Evolutionary conservation across 1,140 invertebrate genomes (phyloP), one percentile per base, ranked within the genome.

Genomic region (Bicyclus anynana): DNA sequence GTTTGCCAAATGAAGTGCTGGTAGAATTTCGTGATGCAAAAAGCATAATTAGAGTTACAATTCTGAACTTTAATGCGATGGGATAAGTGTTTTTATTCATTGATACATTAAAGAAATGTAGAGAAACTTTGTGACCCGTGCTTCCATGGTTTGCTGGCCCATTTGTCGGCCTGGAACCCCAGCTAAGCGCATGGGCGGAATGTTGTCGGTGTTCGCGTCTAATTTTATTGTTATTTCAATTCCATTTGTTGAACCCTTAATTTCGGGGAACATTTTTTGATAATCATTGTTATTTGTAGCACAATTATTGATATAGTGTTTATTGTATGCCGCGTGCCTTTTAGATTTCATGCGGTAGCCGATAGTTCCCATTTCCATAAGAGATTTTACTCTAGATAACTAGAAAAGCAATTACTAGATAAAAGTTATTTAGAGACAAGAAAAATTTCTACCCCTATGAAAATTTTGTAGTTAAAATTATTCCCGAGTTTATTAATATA

Each of bases 221-320:
- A 84, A 84, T 84, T 82, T 82, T 76, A 82, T 84, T 79, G 79
- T 80, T 82, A 82, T 84, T 80, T 77, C 67, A 77, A 71, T 74
- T 77, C 76, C 69, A 79, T 78, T 80, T 75, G 64, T 40, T 54
- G 59, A 65, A 70, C 73, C 74, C 69, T 57, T 60, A 49, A 49
- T 55, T 65, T 49, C 29, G 53, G 68, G 65, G 66, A 59, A 67
- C 40, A 69, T 69, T 77, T 80, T 80, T 74, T 72, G 69, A 61
- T 74, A 73, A 80, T 78, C 66, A 80, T 81, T 72, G 76, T 78
- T 71, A 70, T 74, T 74, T 62, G 64, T 73, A 44, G 64, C 67
- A 72, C 67, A 57, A 71, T 72, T 67, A 72, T 74, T 74, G 72
- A 72, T 69, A 35, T 63, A 69, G 76, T 65, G 62, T 66, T 53